Base-by-base conservation (phyloP, 2,113 vertebrate genomes). In the Macroglossus sobrinus region DNA sequence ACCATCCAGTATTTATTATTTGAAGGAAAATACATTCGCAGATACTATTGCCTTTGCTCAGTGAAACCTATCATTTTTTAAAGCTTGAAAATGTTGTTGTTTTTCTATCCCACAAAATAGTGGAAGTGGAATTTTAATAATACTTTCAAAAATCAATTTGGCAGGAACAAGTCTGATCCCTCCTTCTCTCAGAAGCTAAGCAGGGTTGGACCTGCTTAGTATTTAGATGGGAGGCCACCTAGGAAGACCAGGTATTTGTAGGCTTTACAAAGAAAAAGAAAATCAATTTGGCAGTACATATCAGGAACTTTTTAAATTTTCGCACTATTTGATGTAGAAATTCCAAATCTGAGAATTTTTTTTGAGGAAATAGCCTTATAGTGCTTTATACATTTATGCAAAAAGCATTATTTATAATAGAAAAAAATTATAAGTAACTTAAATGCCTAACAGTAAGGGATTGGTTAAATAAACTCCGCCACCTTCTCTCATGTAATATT, bases 271-370 rank as follows among this genome's bases (percentile, higher is more conserved):
- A 50, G 50, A 50, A 50, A 50, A 50, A 16, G 16, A 47, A 47
- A 47, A 16, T 50, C 50, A 50, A 16, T 82, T 93, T 88, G 76
- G 72, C 63, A 93, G 21, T 74, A 79, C 13, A 78, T 75, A 91
- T 82, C 14, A 78, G 63, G 81, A 93, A 76, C 4, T 13, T 94
- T 93, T 53, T 6, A 90, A 61, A 47, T 68, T 87, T 91, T 91
- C 45, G 79, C n/a, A 63, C 33, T 87, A 64, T 53, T 93, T 80
- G 18, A 74, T 82, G 5, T 68, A 74, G 55, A 87, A 63, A 61
- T 59, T 26, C 75, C 30, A 93, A 18, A 91, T 93, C 35, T 96
- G 75, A 91, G 68, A 94, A 75, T 88, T 88, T 89, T 86, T 74
- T 78, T 40, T 57, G 63, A 93, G 59, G 71, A 84, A 91, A 84